phyloP scores from a whole-genome alignment of 1,140 invertebrate species.

The Xylocopa sonorina region DNA sequence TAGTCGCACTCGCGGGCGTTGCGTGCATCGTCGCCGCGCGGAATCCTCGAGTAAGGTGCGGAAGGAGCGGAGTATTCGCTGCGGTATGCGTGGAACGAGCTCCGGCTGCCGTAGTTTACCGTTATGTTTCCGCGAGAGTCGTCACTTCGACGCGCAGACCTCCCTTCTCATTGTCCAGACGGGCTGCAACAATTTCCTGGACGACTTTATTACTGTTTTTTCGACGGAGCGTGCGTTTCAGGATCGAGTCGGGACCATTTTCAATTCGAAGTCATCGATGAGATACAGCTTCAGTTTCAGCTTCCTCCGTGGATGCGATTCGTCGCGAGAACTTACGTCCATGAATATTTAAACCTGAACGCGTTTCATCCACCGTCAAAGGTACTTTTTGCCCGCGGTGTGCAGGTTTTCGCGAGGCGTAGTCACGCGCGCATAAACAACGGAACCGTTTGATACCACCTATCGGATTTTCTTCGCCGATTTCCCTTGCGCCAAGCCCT shows the following conservation, averaged over 20 bases:
- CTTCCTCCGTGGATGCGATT: background rate
- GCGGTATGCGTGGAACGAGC: constrained; percentile 57
- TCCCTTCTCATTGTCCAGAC: too few relatives aligned
- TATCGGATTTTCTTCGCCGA: constrained; percentile 43
- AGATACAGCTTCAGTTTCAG: too few relatives aligned
- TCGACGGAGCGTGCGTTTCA: too few relatives aligned
- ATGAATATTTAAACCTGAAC: constrained; percentile 32
- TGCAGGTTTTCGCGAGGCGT: constrained; percentile 8
- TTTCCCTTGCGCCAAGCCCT: background rate
- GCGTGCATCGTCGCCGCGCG: constrained; percentile 19
- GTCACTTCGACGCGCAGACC: background rate
- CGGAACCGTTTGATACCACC: constrained; percentile 36
- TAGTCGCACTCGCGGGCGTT: constrained; percentile 46
- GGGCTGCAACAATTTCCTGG: background rate
- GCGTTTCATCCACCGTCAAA: constrained; percentile 10
- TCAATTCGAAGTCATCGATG: too few relatives aligned
- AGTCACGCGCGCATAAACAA: constrained; percentile 11
- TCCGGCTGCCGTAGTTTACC: constrained; percentile 54
- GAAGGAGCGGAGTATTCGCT: background rate
- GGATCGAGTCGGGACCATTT: too few relatives aligned
- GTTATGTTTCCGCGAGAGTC: constrained; percentile 57
- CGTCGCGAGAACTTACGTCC: background rate
- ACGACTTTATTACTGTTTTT: too few relatives aligned
- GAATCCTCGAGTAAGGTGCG: constrained; percentile 57
- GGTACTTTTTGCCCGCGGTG: constrained; percentile 1